Percentiles rank a stretch among this genome's conserved stretches.
Evolutionary conservation across 2,888 invertebrate species (phyloP).

Genomic region (Caenorhabditis macrosperma): DNA sequence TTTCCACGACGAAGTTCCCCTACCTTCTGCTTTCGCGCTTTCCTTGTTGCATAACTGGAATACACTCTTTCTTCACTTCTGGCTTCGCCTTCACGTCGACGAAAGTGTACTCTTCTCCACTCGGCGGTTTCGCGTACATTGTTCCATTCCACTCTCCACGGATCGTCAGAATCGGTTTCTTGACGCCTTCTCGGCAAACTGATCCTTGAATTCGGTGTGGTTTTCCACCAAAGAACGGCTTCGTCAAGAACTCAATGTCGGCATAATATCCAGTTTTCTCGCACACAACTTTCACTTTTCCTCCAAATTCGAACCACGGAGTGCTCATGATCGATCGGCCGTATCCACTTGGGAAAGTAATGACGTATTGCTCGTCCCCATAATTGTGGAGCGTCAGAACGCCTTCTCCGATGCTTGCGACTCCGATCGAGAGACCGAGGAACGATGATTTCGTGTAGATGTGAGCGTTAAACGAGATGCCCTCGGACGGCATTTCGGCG

Average conservation of each 20-base stretch:
- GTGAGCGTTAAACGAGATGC: constrained; percentile 93
- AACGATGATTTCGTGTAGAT: constrained; percentile 99
- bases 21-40: constrained; percentile 76
- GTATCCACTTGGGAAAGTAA: constrained; percentile 98
- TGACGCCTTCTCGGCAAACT: constrained; percentile 70
- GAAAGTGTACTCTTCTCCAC: constrained; percentile 77
- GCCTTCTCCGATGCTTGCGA: constrained; percentile 95
- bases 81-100: constrained; percentile 83
- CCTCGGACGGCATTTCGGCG: constrained; percentile 93
- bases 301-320: constrained; percentile 99
- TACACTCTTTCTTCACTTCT: constrained; percentile 78
- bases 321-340: constrained; percentile 96
- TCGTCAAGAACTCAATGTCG: constrained; percentile 94
- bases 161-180: constrained; percentile 77
- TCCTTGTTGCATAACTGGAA: constrained; percentile 75
- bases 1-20: not conserved
- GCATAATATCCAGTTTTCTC: constrained; percentile 92
- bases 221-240: constrained; percentile 82
- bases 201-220: constrained; percentile 76
- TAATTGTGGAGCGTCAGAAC: constrained; percentile 90
- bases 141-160: constrained; percentile 96
- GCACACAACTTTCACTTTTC: constrained; percentile 91
- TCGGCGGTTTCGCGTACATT: constrained; percentile 89
- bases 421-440: constrained; percentile 90
- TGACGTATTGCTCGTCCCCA: constrained; percentile 92